phyloP scores from a whole-genome alignment of 2,888 invertebrate genomes.

The Drosophila testacea region DNA sequence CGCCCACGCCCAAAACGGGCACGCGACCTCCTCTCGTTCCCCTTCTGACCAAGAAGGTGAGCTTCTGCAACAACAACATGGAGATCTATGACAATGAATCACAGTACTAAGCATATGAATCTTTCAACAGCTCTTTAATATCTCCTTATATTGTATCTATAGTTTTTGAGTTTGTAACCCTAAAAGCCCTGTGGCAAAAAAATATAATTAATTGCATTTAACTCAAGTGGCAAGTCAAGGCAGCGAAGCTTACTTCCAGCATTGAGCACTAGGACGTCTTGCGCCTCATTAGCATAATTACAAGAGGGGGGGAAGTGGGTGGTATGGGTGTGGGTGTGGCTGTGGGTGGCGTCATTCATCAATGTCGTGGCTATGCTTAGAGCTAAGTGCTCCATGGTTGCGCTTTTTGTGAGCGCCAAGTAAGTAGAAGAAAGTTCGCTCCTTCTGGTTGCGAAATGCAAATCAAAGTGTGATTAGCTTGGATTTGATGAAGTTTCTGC shows the following conservation, averaged over 20 bases:
- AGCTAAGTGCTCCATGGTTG: constrained; percentile 69
- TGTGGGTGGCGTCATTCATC: constrained; percentile 63
- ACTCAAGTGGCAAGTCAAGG: constrained; percentile 54
- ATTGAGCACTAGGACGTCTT: constrained; percentile 45
- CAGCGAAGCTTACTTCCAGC: constrained; percentile 64
- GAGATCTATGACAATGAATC: constrained; percentile 71
- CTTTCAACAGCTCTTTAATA: background rate
- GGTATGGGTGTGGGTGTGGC: background rate
- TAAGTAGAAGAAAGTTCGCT: constrained; percentile 36
- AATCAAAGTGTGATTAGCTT: constrained; percentile 79
- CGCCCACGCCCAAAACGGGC: constrained; percentile 49
- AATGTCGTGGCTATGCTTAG: constrained; percentile 67
- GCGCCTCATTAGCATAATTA: constrained; percentile 76
- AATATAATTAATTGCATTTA: constrained; percentile 77
- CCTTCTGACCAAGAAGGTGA: constrained; percentile 46
- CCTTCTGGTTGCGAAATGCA: constrained; percentile 65
- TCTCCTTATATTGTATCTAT: constrained; percentile 4
- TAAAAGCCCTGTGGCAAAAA: constrained; percentile 53
- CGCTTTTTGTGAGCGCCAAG: constrained; percentile 56
- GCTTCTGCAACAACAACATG: constrained; percentile 57
- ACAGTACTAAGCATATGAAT: constrained; percentile 11
- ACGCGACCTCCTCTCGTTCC: constrained; percentile 43
- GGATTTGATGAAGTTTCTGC: constrained; percentile 75
- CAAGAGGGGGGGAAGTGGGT: constrained; percentile 36
- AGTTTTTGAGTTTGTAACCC: constrained; percentile 19